Percentiles rank a stretch among this genome's conserved stretches.
These are phyloP conservation scores for Eumerus sabulonum DNA, from an alignment of 2,888 invertebrate genomes.

Conservation along the genomic window DNA sequence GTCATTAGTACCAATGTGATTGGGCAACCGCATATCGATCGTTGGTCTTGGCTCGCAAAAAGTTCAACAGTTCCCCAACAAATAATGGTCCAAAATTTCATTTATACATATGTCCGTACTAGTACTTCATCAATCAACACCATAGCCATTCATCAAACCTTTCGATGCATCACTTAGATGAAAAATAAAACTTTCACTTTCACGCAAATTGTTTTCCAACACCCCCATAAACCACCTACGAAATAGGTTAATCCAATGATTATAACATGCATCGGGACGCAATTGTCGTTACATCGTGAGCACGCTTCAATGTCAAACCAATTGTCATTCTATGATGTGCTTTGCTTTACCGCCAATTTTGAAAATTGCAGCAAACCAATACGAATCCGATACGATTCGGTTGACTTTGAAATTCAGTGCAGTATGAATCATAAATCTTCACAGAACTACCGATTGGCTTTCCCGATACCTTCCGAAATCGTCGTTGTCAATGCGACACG, in stretches of 20 bases:
- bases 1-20: neutral
- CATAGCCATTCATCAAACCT: constrained; percentile 29
- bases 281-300: constrained; percentile 46
- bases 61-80: too few species aligned
- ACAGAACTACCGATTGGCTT: neutral
- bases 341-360: constrained; percentile 27
- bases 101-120: too few species aligned
- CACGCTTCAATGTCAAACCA: constrained; percentile 49
- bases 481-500: too few species aligned
- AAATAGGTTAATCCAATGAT: constrained; percentile 39
- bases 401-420: constrained; percentile 53
- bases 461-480: neutral
- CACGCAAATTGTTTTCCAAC: neutral
- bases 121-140: constrained; percentile 40
- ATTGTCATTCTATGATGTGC: constrained; percentile 37
- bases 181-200: constrained; percentile 45
- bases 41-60: neutral
- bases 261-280: constrained; percentile 32
- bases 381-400: neutral
- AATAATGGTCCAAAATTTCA: constrained; percentile 8
- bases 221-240: neutral
- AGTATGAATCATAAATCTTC: constrained; percentile 1
- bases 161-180: constrained; percentile 6
- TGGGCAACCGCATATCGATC: neutral
- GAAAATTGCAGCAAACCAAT: constrained; percentile 36